phyloP scores from a whole-genome alignment of 2,113 vertebrate genomes.

The Gallinago jamesoni region DNA sequence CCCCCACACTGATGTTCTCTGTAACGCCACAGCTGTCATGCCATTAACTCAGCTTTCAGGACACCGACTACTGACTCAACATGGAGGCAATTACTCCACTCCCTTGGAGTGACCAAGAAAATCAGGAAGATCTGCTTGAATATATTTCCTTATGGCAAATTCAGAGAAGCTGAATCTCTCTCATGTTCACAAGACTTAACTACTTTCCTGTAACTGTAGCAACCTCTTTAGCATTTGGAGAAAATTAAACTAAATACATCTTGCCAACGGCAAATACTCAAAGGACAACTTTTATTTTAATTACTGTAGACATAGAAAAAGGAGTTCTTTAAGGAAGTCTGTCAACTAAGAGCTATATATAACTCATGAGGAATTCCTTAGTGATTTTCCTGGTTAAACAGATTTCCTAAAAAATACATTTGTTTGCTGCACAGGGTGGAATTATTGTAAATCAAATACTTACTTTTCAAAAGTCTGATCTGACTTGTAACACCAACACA shows the following conservation, averaged over 20 bases:
- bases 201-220: background rate
- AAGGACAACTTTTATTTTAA: constrained; percentile 60
- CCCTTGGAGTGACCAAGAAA: background rate
- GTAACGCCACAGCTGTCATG: background rate
- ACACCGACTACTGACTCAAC: background rate
- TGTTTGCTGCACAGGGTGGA: constrained; percentile 19
- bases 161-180: background rate
- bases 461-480: constrained; percentile 29
- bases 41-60: background rate
- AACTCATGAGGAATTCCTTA: constrained; percentile 60
- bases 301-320: constrained; percentile 56
- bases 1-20: background rate
- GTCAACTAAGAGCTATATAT: constrained; percentile 55
- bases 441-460: constrained; percentile 56
- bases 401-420: constrained; percentile 58
- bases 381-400: constrained; percentile 58
- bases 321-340: constrained; percentile 46
- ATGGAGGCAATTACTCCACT: background rate
- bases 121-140: background rate
- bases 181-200: background rate
- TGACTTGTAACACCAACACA: constrained; percentile 5
- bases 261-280: constrained; percentile 55
- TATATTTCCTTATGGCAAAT: background rate
- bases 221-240: constrained; percentile 61
- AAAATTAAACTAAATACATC: constrained; percentile 59